These are phyloP conservation scores for Myotis pilosus DNA, from an alignment of 2,797 vertebrate species.

Conservation along the genomic window DNA sequence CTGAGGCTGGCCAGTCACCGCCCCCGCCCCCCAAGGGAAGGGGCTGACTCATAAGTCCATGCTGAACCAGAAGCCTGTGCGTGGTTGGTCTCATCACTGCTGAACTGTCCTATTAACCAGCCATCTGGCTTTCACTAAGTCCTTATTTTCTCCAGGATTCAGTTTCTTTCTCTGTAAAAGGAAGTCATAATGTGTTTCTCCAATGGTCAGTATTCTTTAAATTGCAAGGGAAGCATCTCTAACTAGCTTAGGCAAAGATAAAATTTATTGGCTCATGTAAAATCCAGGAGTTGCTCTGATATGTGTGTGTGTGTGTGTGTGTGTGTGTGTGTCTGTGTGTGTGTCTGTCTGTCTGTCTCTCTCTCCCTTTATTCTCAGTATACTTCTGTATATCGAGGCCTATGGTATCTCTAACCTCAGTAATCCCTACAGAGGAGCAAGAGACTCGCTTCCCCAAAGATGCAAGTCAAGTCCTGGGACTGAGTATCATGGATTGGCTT, in stretches of 20 bases:
- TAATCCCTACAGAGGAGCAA: background rate
- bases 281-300: background rate
- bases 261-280: background rate
- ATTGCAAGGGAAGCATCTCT: background rate
- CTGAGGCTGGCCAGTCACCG: background rate
- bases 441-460: background rate
- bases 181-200: background rate
- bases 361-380: background rate
- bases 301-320: background rate
- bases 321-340: too few relatives aligned
- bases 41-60: background rate
- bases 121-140: slow-evolving; percentile 13
- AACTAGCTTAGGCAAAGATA: background rate
- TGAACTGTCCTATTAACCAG: background rate
- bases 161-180: background rate
- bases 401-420: background rate
- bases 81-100: background rate
- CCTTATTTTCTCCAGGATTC: background rate
- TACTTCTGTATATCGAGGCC: background rate
- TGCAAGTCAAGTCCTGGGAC: background rate
- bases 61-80: background rate
- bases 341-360: background rate
- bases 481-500: background rate
- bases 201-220: background rate
- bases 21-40: background rate